Evolutionary conservation across 2,113 vertebrate genomes (phyloP).

Genomic region (Eptesicus fuscus): DNA sequence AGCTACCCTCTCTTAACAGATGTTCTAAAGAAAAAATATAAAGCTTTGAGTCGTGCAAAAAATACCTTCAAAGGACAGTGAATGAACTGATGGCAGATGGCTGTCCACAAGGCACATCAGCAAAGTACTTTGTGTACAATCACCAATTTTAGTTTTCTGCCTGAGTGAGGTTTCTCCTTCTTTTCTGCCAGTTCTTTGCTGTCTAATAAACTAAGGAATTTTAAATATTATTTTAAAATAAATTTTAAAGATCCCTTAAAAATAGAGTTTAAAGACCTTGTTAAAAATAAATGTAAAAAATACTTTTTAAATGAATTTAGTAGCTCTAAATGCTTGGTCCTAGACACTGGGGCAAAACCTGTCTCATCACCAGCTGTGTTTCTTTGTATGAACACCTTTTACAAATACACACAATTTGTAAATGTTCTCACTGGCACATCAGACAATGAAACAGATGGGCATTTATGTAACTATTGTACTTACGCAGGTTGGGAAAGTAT

Average conservation of each 20-base stretch:
- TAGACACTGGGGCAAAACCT: not conserved
- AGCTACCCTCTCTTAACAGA: not conserved
- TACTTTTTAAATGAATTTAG: not conserved
- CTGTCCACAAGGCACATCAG: not conserved
- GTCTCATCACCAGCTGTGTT: not conserved
- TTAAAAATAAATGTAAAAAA: not conserved
- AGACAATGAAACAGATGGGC: not conserved
- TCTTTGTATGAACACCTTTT: not conserved
- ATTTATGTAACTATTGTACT: not conserved
- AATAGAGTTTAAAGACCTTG: not conserved
- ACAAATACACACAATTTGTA: not conserved
- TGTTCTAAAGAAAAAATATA: not conserved
- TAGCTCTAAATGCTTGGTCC: not conserved
- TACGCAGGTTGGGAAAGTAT: not conserved
- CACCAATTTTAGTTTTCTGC: not conserved
- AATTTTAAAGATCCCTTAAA: slow-evolving; percentile 16
- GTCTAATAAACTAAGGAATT: not conserved
- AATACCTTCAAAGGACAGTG: not conserved
- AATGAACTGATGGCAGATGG: not conserved
- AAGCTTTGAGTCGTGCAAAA: not conserved
- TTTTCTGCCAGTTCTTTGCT: not conserved
- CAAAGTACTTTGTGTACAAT: slow-evolving; percentile 6
- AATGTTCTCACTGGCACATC: not conserved
- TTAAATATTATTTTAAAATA: not conserved
- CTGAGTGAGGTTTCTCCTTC: not conserved